phyloP scores from a whole-genome alignment of 1,140 invertebrate species.

The Tetraneura akinire region DNA sequence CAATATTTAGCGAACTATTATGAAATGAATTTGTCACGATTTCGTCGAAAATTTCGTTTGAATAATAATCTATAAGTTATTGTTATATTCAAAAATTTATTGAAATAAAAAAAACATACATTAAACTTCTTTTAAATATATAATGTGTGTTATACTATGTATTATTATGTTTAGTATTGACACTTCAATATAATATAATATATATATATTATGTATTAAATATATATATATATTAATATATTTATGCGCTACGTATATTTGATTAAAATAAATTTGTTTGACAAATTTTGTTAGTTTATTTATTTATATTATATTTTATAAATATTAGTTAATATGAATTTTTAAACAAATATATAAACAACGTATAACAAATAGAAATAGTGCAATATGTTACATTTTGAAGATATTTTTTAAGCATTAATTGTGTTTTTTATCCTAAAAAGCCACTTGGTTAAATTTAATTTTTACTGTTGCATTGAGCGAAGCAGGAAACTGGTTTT shows the following conservation, averaged over 20 bases:
- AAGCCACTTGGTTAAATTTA: background rate
- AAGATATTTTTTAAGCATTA: slow-evolving; percentile 15
- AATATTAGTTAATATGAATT: no score
- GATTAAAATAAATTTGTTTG: no score
- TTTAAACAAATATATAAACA: background rate
- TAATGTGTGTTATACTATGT: no score
- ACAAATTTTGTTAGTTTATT: background rate
- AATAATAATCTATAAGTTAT: slow-evolving; percentile 40
- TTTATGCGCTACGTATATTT: no score
- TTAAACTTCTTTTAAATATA: no score
- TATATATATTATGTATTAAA: background rate
- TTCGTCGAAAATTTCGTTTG: slow-evolving; percentile 17
- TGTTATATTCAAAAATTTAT: slow-evolving; percentile 34
- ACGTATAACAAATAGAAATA: slow-evolving; percentile 43
- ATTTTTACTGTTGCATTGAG: slow-evolving; percentile 11
- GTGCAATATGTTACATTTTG: slow-evolving; percentile 10
- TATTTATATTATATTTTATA: no score
- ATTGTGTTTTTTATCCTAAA: slow-evolving; percentile 19
- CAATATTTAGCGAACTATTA: background rate
- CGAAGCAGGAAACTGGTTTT: slow-evolving; percentile 34
- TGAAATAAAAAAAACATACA: background rate
- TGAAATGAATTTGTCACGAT: slow-evolving; percentile 16
- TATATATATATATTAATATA: background rate
- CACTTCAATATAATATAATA: background rate
- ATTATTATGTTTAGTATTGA: no score